Conservation (phyloP, 2,797 vertebrate genomes). For the Pelodytes ibericus region DNA sequence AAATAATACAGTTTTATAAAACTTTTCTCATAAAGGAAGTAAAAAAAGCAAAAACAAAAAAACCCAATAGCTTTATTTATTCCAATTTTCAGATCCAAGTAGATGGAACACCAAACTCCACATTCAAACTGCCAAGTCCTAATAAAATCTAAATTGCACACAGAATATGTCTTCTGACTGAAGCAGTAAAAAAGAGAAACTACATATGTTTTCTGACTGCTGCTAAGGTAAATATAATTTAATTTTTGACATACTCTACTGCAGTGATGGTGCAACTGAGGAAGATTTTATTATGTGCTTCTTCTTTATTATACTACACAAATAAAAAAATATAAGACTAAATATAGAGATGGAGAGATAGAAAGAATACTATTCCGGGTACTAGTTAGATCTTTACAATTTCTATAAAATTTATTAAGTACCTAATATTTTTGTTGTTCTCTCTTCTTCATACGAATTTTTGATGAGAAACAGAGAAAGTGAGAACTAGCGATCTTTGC, state of each 20-base stretch:
- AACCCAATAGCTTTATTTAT: background rate
- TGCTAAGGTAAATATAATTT: constrained; percentile 16
- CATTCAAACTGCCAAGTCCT: constrained; percentile 13
- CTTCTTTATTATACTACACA: background rate
- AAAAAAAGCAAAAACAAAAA: background rate
- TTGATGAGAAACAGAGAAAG: too few relatives aligned
- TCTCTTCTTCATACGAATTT: too few relatives aligned
- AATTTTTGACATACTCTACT: constrained; percentile 10
- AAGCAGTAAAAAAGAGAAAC: constrained; percentile 26
- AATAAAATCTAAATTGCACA: constrained; percentile 27
- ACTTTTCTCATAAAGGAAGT: background rate
- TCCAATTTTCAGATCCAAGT: background rate
- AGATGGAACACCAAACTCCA: background rate
- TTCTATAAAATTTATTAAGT: background rate
- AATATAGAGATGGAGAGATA: background rate
- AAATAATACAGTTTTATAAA: background rate
- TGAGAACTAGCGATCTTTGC: too few relatives aligned
- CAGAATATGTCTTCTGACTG: constrained; percentile 14
- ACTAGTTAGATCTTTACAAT: background rate
- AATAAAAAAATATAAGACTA: background rate
- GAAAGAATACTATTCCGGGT: background rate
- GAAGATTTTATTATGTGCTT: background rate
- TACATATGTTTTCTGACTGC: constrained; percentile 23
- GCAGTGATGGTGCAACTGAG: background rate
- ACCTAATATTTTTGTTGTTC: too few relatives aligned